Percentiles rank a stretch among this genome's conserved stretches.
Conservation (phyloP, 2,888 invertebrate species). For the Drosophila mayaguana region DNA sequence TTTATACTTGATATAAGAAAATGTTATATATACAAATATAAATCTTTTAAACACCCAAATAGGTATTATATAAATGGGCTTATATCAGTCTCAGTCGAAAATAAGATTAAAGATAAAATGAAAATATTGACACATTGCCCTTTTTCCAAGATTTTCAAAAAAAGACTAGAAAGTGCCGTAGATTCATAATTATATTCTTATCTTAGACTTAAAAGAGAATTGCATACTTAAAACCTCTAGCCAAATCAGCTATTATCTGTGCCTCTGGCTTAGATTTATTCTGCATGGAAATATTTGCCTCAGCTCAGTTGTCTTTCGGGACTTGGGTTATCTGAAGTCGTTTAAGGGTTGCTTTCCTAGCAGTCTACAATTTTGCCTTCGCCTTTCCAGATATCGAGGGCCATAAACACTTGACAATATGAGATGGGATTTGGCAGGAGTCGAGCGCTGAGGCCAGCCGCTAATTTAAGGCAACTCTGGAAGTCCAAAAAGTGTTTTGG, state of each 20-base stretch:
- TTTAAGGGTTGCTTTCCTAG: constrained; percentile 39
- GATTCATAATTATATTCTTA: not conserved
- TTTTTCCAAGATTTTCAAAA: too few species aligned
- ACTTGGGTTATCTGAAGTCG: not conserved
- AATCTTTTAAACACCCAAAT: too few species aligned
- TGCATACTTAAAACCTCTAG: not conserved
- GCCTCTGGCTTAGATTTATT: constrained; percentile 1
- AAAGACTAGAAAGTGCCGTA: too few species aligned
- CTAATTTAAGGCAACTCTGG: constrained; percentile 66
- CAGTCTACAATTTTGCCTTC: not conserved
- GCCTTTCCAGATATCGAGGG: constrained; percentile 2
- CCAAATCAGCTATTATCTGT: not conserved
- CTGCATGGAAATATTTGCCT: not conserved
- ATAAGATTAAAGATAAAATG: too few species aligned
- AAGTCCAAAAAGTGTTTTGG: constrained; percentile 64
- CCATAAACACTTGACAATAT: constrained; percentile 76
- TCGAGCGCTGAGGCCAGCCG: constrained; percentile 32
- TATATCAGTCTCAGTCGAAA: too few species aligned
- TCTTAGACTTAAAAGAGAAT: not conserved
- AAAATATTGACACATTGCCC: too few species aligned
- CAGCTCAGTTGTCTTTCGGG: not conserved
- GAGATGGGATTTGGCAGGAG: constrained; percentile 39
- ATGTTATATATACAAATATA: too few species aligned
- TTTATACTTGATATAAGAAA: too few species aligned
- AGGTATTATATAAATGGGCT: too few species aligned